These are phyloP conservation scores for Chorisops tibialis DNA, from an alignment of 2,888 invertebrate species.

Conservation along the genomic window DNA sequence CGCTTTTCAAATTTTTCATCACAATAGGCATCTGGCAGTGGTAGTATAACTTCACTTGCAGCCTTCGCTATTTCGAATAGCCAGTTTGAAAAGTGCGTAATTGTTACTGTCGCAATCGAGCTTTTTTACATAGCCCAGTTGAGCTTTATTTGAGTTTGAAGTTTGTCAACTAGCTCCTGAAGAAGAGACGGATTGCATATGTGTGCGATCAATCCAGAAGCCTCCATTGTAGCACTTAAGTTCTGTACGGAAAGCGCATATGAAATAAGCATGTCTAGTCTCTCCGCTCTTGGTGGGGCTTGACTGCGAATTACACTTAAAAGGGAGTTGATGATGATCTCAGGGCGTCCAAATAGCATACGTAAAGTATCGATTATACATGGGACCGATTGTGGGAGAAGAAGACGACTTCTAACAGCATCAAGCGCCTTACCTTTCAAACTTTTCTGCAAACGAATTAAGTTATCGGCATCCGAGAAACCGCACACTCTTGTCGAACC, in stretches of 20 bases:
- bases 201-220: too few relatives aligned
- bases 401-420: background rate
- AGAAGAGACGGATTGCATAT: background rate
- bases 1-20: too few relatives aligned
- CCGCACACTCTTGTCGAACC: too few relatives aligned
- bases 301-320: background rate
- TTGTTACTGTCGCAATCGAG: too few relatives aligned
- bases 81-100: background rate
- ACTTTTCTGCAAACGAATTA: conserved; percentile 3
- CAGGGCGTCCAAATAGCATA: conserved; percentile 8
- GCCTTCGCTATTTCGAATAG: background rate
- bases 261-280: background rate
- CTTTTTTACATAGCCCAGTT: background rate
- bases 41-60: background rate
- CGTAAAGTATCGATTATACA: too few relatives aligned
- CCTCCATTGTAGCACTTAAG: too few relatives aligned
- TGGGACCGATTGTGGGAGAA: too few relatives aligned
- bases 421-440: background rate
- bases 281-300: background rate
- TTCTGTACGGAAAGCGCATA: background rate
- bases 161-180: background rate
- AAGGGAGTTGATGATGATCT: background rate
- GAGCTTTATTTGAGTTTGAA: background rate
- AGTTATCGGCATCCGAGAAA: too few relatives aligned
- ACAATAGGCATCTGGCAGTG: too few relatives aligned